Evolutionary conservation across 2,888 invertebrate genomes (phyloP).

Genomic region (Anthophora plumipes): DNA sequence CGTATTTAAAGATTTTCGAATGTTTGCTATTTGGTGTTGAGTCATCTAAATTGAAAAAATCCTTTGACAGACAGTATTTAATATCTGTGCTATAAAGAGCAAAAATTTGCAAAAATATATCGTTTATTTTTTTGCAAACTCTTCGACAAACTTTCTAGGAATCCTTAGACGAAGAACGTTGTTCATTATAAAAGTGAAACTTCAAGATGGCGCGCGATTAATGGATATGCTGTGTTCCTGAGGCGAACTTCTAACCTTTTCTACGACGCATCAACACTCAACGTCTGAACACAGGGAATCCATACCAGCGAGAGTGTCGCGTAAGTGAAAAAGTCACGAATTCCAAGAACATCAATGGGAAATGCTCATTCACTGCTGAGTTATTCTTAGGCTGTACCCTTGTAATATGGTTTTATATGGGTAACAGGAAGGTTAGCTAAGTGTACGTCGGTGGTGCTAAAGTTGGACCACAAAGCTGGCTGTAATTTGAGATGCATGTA

Average conservation of each 20-base stretch:
- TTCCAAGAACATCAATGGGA: conserved; percentile 8
- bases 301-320: background rate
- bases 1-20: no score
- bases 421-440: background rate
- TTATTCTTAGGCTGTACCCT: background rate
- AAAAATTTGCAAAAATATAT: no score
- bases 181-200: background rate
- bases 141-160: background rate
- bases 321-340: conserved; percentile 31
- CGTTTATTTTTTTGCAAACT: no score
- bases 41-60: no score
- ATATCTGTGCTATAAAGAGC: no score
- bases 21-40: no score
- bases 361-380: background rate
- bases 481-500: background rate
- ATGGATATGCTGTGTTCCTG: no score
- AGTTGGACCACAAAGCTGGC: background rate
- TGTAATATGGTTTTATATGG: background rate
- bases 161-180: background rate
- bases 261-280: background rate
- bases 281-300: background rate
- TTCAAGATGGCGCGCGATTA: background rate
- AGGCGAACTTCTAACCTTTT: conserved; percentile 30
- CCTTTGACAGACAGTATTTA: no score
- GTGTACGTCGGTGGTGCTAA: background rate